Conservation (phyloP, 1,140 invertebrate species). For the Leptestheria dahalacensis region DNA sequence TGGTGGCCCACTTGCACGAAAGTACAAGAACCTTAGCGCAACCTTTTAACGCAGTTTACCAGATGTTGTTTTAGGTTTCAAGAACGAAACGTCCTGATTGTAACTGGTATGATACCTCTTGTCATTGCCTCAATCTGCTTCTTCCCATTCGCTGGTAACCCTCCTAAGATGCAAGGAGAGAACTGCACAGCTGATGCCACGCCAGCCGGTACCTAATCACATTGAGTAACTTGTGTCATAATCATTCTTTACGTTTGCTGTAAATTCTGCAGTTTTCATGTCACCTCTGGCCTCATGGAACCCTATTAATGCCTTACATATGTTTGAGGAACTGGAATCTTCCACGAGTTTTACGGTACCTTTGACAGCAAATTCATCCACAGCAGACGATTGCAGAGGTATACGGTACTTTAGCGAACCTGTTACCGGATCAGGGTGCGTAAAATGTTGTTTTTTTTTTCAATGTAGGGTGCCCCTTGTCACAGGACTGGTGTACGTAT, state of each 20-base stretch:
- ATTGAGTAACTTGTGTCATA: too few relatives aligned
- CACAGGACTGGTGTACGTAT: background rate
- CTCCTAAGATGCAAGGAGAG: background rate
- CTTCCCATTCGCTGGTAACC: background rate
- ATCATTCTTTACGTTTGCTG: too few relatives aligned
- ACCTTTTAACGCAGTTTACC: background rate
- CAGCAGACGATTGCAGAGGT: background rate
- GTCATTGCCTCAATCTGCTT: background rate
- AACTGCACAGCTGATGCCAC: background rate
- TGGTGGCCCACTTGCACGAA: slow-evolving; percentile 50
- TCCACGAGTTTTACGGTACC: background rate
- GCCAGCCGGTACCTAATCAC: too few relatives aligned
- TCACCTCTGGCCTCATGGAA: too few relatives aligned
- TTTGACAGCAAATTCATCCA: background rate
- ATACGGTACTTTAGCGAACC: too few relatives aligned
- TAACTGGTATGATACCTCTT: background rate
- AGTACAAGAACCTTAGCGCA: slow-evolving; percentile 27
- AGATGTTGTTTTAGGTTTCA: background rate
- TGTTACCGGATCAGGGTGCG: too few relatives aligned
- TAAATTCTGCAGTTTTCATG: too few relatives aligned
- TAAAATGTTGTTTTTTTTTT: too few relatives aligned
- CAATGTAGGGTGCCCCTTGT: background rate
- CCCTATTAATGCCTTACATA: too few relatives aligned
- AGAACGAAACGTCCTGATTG: background rate
- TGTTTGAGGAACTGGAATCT: too few relatives aligned